Evolutionary conservation across 1,140 invertebrate genomes (phyloP), one percentile per base, ranked within the genome.

Genomic region (Saccostrea cuccullata): DNA sequence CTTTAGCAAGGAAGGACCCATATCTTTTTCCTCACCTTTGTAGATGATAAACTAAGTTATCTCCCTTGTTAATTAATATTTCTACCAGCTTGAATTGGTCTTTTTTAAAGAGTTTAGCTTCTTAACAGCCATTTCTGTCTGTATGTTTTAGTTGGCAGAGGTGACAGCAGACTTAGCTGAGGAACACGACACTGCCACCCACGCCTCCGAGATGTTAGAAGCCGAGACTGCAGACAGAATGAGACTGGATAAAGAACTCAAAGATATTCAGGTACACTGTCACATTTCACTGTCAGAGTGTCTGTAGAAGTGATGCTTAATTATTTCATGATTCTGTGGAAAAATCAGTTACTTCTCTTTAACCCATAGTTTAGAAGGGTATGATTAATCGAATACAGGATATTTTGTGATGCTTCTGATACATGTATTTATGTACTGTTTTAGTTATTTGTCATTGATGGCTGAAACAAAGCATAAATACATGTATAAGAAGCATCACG

Each of bases 141-240:
- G n/a, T 23, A 70, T 64, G 40, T 12, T 67, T 84, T 95, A 99
- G 98, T 95, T 99, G 93, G 97, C 97, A 91, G 98, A 99, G 95
- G 96, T 98, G 94, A 97, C 97, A 60, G 97, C 97, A 56, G 98
- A 99, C 94, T 96, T 98, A 87, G 97, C 97, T 4, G 98, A 99
- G 93, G 98, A 99, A 94, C 97, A 98, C 91, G 97, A 97, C 12
- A 97, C 98, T 0, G 97, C 98, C 8, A 97, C 97, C 12, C 96
- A 98, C 87, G 97, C 98, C 0, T 97, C 97, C 0, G 98, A 99
- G 93, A 96, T 98, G 26, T 96, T 99, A 55, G 98, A 98, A 93
- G 97, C 97, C 1, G 98, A 99, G 91, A 95, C 95, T 64, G 92
- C 94, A 5, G 95, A 96, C 85, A 94, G 95, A 86, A 94, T 96